Conservation (phyloP, 2,113 vertebrate species). For the Ameiurus melas region DNA sequence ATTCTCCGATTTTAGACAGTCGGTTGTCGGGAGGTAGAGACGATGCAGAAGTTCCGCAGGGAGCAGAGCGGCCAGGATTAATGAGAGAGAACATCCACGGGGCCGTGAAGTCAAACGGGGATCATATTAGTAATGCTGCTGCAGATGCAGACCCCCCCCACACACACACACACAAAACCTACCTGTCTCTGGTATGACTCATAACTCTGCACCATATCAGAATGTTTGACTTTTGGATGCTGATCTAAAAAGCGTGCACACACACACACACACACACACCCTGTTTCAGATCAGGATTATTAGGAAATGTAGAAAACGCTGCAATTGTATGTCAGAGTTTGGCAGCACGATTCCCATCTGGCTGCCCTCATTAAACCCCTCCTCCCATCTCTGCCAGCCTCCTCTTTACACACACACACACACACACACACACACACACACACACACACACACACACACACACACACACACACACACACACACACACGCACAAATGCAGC, state of each 20-base stretch:
- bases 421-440: too few species aligned
- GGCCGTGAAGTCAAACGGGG: constrained; percentile 32
- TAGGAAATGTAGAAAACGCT: constrained; percentile 52
- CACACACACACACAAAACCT: neutral
- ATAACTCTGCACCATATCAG: neutral
- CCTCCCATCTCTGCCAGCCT: neutral
- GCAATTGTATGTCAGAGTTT: constrained; percentile 60
- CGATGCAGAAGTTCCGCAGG: constrained; percentile 37
- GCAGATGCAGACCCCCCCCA: constrained; percentile 8
- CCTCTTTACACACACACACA: neutral
- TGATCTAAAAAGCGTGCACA: neutral
- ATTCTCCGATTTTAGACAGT: constrained; percentile 57
- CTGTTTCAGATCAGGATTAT: constrained; percentile 12
- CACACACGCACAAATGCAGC: neutral
- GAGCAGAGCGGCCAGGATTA: constrained; percentile 67
- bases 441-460: neutral
- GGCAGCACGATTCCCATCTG: constrained; percentile 68
- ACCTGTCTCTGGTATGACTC: constrained; percentile 8
- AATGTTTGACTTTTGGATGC: neutral
- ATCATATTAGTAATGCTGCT: neutral
- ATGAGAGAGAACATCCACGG: constrained; percentile 45
- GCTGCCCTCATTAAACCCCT: constrained; percentile 59
- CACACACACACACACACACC: constrained; percentile 32
- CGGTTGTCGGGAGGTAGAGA: neutral
- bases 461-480: too few species aligned